Conservation (phyloP, 2,797 vertebrate species). For the Epinephelus malabaricus region DNA sequence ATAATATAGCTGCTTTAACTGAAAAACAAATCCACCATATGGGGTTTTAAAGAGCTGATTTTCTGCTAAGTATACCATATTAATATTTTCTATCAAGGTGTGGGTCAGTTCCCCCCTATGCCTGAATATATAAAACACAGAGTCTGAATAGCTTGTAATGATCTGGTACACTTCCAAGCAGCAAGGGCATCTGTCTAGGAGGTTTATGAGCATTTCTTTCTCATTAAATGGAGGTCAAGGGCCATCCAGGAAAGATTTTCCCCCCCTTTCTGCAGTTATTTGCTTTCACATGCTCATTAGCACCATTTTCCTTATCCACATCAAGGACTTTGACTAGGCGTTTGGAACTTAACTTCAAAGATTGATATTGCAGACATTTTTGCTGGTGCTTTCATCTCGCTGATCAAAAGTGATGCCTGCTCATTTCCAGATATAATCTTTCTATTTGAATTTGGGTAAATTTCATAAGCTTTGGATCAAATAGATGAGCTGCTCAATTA, state of each 20-base stretch:
- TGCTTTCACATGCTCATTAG: constrained; percentile 72
- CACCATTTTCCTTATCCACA: constrained; percentile 64
- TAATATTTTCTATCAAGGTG: constrained; percentile 30
- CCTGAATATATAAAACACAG: constrained; percentile 17
- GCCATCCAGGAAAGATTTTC: constrained; percentile 23
- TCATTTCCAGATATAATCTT: constrained; percentile 50
- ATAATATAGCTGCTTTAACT: no score
- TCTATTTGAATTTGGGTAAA: constrained; percentile 7
- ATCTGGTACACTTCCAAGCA: constrained; percentile 59
- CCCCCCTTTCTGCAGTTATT: constrained; percentile 9
- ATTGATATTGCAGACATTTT: constrained; percentile 37
- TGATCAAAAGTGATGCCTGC: constrained; percentile 45
- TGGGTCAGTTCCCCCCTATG: background rate
- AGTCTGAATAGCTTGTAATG: constrained; percentile 59
- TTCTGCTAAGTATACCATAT: background rate
- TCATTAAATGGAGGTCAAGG: constrained; percentile 77
- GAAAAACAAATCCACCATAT: background rate
- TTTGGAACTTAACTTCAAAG: constrained; percentile 61
- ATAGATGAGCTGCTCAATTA: constrained; percentile 7
- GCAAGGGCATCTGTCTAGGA: constrained; percentile 52
- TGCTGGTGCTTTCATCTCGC: constrained; percentile 44
- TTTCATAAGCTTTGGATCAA: constrained; percentile 38
- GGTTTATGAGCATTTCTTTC: constrained; percentile 65
- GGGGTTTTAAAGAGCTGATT: constrained; percentile 1
- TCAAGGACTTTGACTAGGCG: constrained; percentile 48